These are phyloP conservation scores for Girardinichthys multiradiatus DNA, from an alignment of 2,113 vertebrate species.

Conservation along the genomic window DNA sequence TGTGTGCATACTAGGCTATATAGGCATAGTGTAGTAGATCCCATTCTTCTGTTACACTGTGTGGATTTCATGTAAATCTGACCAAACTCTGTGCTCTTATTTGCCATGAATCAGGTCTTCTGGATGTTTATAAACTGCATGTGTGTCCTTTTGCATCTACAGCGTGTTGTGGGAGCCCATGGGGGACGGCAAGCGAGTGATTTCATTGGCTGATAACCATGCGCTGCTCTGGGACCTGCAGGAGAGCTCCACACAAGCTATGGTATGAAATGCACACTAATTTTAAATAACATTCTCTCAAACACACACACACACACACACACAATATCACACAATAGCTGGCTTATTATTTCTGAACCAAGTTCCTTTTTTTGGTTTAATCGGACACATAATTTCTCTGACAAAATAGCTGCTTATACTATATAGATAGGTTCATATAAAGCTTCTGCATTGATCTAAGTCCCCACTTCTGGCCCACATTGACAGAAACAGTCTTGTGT, in stretches of 20 bases:
- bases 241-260: conserved; percentile 88
- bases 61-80: conserved; percentile 4
- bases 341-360: conserved; percentile 80
- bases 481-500: conserved; percentile 36
- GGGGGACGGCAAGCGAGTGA: conserved; percentile 91
- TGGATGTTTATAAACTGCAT: conserved; percentile 10
- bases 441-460: conserved; percentile 14
- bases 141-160: conserved; percentile 53
- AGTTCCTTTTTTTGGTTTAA: conserved; percentile 63
- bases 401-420: conserved; percentile 52
- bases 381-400: conserved; percentile 59
- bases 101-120: conserved; percentile 23
- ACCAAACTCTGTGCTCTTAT: conserved; percentile 18
- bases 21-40: not conserved
- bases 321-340: conserved; percentile 48
- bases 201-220: conserved; percentile 94
- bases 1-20: not conserved
- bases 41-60: not conserved
- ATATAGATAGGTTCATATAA: conserved; percentile 10
- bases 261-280: conserved; percentile 79
- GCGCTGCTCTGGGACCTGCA: conserved; percentile 95
- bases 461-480: conserved; percentile 27
- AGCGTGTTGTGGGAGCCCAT: conserved; percentile 96
- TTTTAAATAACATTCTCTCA: conserved; percentile 4
- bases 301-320: conserved; percentile 17